Percentiles rank a stretch among this genome's conserved stretches.
Evolutionary conservation across 2,113 vertebrate genomes (phyloP).

Genomic region (human (Homo sapiens)): DNA sequence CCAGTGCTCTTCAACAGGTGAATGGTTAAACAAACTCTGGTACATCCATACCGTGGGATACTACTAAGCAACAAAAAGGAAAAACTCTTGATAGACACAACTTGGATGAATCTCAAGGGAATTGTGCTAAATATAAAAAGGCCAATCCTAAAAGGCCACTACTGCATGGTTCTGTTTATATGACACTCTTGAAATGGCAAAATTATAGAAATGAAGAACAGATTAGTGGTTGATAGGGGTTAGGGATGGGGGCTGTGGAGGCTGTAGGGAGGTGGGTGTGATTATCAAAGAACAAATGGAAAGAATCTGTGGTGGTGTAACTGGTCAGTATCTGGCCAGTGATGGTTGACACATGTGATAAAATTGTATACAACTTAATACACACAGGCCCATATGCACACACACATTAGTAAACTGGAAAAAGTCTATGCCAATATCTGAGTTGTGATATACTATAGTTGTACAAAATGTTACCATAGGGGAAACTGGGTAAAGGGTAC

Average conservation of each 20-base stretch:
- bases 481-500: neutral
- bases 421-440: neutral
- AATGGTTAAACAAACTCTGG: neutral
- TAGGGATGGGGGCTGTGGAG: neutral
- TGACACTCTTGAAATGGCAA: neutral
- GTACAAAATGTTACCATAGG: neutral
- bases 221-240: neutral
- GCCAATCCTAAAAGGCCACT: neutral
- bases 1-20: neutral
- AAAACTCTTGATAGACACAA: neutral
- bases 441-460: neutral
- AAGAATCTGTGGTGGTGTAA: neutral
- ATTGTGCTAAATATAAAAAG: neutral
- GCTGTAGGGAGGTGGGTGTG: neutral
- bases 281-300: neutral
- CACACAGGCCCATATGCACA: neutral
- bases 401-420: neutral
- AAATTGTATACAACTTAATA: neutral
- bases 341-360: neutral
- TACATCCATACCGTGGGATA: neutral
- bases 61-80: neutral
- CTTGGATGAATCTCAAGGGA: neutral
- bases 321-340: rapidly evolving
- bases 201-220: neutral
- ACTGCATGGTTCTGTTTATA: neutral